A percentile compares a stretch with the other conserved stretches of the same genome.
These are phyloP conservation scores for Morus bassanus DNA, from an alignment of 2,797 vertebrate genomes.

Conservation along the genomic window DNA sequence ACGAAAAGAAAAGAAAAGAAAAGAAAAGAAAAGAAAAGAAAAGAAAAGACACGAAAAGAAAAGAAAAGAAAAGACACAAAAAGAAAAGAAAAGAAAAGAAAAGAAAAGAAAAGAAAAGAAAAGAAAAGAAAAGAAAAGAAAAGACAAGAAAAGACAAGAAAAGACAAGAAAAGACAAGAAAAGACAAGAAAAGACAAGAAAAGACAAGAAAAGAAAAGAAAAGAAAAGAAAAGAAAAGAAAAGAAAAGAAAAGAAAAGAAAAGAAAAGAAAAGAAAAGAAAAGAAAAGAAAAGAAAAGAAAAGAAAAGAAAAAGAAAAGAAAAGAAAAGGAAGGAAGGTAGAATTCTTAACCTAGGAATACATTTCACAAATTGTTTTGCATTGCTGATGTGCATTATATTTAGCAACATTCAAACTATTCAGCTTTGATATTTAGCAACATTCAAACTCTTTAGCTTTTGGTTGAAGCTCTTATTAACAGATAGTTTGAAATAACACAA, in stretches of 20 bases:
- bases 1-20: neutral
- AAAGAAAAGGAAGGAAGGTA: neutral
- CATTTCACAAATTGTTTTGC: neutral
- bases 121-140: neutral
- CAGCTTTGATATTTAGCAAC: neutral
- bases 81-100: neutral
- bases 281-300: neutral
- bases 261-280: neutral
- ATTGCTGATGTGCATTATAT: neutral
- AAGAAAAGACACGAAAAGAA: no score
- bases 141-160: neutral
- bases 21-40: neutral
- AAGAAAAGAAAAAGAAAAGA: neutral
- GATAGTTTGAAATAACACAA: neutral
- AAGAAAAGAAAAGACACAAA: neutral
- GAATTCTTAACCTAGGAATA: neutral
- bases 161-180: neutral
- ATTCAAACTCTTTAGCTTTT: neutral
- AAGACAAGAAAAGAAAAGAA: no score
- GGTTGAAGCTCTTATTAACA: neutral
- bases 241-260: neutral
- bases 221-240: no score
- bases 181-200: no score
- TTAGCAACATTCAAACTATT: neutral
- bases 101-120: neutral